Percentiles rank a stretch among this genome's conserved stretches.
phyloP scores from a whole-genome alignment of 2,797 vertebrate genomes.

The Valencia hispanica region DNA sequence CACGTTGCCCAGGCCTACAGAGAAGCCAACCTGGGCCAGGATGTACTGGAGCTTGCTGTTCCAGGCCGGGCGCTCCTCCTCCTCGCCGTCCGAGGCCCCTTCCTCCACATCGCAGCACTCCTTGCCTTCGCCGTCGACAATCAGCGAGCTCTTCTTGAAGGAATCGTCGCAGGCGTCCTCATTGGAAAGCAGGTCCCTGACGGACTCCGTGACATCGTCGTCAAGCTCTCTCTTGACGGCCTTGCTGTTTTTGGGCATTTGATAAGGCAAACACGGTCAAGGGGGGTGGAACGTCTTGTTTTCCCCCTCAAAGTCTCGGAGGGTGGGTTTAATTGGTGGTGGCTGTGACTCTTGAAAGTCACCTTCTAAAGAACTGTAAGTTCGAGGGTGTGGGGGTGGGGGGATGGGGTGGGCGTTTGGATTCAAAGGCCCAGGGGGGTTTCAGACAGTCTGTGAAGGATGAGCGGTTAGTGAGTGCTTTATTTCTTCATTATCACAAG shows the following conservation, averaged over 20 bases:
- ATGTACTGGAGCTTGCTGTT: slow-evolving; percentile 98
- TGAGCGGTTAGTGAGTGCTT: slow-evolving; percentile 37
- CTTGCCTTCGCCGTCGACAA: slow-evolving; percentile 79
- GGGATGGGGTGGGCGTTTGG: neutral
- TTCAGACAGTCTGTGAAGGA: slow-evolving; percentile 42
- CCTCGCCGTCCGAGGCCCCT: slow-evolving; percentile 73
- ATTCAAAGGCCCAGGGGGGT: slow-evolving; percentile 21
- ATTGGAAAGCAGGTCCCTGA: slow-evolving; percentile 96
- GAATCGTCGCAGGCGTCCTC: slow-evolving; percentile 92
- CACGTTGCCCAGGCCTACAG: slow-evolving; percentile 96
- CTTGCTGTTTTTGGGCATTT: slow-evolving; percentile 99
- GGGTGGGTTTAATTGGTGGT: slow-evolving; percentile 24
- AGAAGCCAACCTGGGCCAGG: slow-evolving; percentile 98
- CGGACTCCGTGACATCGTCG: slow-evolving; percentile 95
- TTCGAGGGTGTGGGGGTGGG: slow-evolving; percentile 8
- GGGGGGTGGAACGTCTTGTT: slow-evolving; percentile 71
- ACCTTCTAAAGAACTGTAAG: slow-evolving; percentile 9
- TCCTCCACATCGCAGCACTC: slow-evolving; percentile 71
- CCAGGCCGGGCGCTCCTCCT: slow-evolving; percentile 96
- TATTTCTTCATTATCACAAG: slow-evolving; percentile 79
- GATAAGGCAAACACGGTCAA: slow-evolving; percentile 75
- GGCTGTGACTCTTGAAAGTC: slow-evolving; percentile 38
- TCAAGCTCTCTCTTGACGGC: slow-evolving; percentile 95
- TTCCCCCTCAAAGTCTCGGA: slow-evolving; percentile 3
- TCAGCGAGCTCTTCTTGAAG: slow-evolving; percentile 94